Evolutionary conservation across 2,888 invertebrate genomes (phyloP), one percentile per base, ranked within the genome.

Genomic region (Pammene fasciana): DNA sequence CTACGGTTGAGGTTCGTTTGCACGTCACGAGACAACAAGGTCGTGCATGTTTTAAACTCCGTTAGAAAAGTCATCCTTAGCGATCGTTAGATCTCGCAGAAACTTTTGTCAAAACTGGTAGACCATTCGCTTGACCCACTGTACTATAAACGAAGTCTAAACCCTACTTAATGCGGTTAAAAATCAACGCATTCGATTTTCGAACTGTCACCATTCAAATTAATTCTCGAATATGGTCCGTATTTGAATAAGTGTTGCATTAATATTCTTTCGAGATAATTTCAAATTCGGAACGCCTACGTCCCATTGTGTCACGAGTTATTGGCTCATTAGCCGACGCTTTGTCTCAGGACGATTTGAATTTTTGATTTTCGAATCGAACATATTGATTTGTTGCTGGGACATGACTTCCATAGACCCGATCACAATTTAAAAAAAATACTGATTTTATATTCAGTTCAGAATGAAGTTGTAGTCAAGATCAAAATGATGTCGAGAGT

Each of bases 201-300:
- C 66, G 36, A 64, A 68, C 82, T 85, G 84, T 85, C 88, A 85
- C 83, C 81, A 86, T 88, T 88, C 84, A 86, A 87, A 87, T 88
- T 85, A 86, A 85, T 85, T 84, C 86, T 85, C 86, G 89, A 90
- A 90, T 89, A 89, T 89, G 88, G 87, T 89, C 87, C 87, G 82
- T 90, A 91, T 92, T 91, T 92, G 92, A 92, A 92, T 92, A 90
- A 92, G 89, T 89, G 91, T 88, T 84, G 86, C 92, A 90, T 92
- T 90, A 92, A 90, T 91, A 91, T 91, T 91, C 92, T 90, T 91
- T 90, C 90, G 89, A 89, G 89, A 87, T 90, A 89, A 90, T 90
- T 88, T 87, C 79, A 87, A 87, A 86, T 90, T 89, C 84, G 85
- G 84, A 85, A 85, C 90, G 87, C 92, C 92, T 86, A 90, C 92